These are phyloP conservation scores for Nymphalis c-album DNA, from an alignment of 2,888 invertebrate species.

Conservation along the genomic window DNA sequence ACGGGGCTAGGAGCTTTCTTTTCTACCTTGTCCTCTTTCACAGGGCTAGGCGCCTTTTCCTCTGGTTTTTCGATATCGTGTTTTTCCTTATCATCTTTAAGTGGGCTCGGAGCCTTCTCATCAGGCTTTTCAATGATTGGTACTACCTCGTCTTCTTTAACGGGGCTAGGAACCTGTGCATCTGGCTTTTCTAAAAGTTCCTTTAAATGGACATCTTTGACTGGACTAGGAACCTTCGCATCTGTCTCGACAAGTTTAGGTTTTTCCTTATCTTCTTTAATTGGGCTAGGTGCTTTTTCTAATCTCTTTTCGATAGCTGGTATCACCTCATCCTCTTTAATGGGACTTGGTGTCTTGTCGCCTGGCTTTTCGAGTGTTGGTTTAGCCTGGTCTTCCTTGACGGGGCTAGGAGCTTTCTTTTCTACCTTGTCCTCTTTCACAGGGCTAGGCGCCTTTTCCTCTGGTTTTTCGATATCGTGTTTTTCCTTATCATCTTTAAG, in stretches of 20 bases:
- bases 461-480: neutral
- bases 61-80: neutral
- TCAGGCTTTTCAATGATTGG: neutral
- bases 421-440: slow-evolving; percentile 1
- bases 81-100: neutral
- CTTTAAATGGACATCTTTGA: neutral
- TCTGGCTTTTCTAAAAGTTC: neutral
- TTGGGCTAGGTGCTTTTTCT: slow-evolving; percentile 34
- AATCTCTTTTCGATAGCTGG: neutral
- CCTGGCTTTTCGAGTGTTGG: slow-evolving; percentile 5
- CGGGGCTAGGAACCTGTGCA: slow-evolving; percentile 9
- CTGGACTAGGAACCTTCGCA: slow-evolving; percentile 9
- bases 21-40: neutral
- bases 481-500: neutral
- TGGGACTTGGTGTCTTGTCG: slow-evolving; percentile 20
- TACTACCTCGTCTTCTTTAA: neutral
- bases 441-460: neutral
- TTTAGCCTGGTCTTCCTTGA: neutral
- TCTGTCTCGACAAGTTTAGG: neutral
- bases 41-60: neutral
- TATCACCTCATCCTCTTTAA: neutral
- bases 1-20: slow-evolving; percentile 12
- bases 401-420: neutral
- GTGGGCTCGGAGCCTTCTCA: slow-evolving; percentile 8
- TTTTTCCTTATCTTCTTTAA: neutral